These are phyloP conservation scores for Strigamia transsilvanica DNA, from an alignment of 2,888 invertebrate genomes.

Conservation along the genomic window DNA sequence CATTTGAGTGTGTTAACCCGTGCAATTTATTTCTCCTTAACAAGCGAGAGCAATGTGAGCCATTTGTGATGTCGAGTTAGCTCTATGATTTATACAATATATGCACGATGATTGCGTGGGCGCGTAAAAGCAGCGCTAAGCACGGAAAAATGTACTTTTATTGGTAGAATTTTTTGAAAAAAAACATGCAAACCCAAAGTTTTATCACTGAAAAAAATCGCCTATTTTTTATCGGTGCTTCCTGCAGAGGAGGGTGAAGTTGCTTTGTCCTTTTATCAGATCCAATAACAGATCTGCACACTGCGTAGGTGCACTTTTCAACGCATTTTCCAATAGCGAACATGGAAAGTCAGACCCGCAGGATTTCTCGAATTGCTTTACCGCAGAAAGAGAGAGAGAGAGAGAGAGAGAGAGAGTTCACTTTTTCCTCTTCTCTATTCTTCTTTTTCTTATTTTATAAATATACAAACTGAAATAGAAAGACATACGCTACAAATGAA, in stretches of 20 bases:
- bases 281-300: slow-evolving; percentile 49
- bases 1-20: slow-evolving; percentile 49
- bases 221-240: slow-evolving; percentile 42
- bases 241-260: slow-evolving; percentile 44
- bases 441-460: not conserved
- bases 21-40: slow-evolving; percentile 40
- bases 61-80: slow-evolving; percentile 30
- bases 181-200: not conserved
- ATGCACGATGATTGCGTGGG: slow-evolving; percentile 32
- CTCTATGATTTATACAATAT: slow-evolving; percentile 41
- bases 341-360: slow-evolving; percentile 48
- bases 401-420: not conserved
- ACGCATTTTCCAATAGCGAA: slow-evolving; percentile 45
- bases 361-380: slow-evolving; percentile 39
- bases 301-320: slow-evolving; percentile 36
- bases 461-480: not conserved
- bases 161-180: too few relatives aligned
- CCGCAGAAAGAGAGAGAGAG: not conserved
- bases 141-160: slow-evolving; percentile 14
- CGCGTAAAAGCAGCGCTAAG: slow-evolving; percentile 10
- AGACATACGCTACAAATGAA: not conserved
- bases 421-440: not conserved
- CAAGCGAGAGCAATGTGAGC: slow-evolving; percentile 33
- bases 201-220: slow-evolving; percentile 41
- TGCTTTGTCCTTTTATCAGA: slow-evolving; percentile 49